Evolutionary conservation across 2,797 vertebrate genomes (phyloP), one percentile per base, ranked within the genome.

Genomic region (Emydoidea blandingii): DNA sequence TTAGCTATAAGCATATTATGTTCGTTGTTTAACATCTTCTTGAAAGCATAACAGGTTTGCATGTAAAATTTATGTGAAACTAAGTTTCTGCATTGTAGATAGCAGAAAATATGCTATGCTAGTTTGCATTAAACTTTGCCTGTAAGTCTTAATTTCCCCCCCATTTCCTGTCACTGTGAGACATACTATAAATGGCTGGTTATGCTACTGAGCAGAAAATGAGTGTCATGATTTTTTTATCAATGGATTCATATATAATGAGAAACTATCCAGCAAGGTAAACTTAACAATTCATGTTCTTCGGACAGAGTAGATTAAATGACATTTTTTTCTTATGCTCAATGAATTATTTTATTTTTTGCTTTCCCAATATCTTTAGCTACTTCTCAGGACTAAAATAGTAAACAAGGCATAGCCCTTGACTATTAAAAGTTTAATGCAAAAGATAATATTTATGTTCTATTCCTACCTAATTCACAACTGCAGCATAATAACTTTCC

Each of bases 341-440:
- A 25, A 29, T 47, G 79, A 16, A 3, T n/a, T 78, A 21, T 37
- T 21, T 21, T 21, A 44, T 82, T 80, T 31, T 41, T 86, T 76
- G 4, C 65, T 94, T 92, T 90, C 57, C 72, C 79, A 57, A 27
- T 86, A 79, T 74, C 47, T 83, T 59, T 54, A 56, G n/a, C 79
- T 85, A 57, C 87, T 79, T 82, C 62, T 74, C 15, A 76, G 56
- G 74, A 89, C 79, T 72, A 41, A 78, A 44, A 84, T 90, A 81
- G 25, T 72, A 81, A 41, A 21, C 95, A 96, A 96, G 90, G 80
- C 79, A 76, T 86, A 93, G 83, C 95, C 96, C 98, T 98, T 88
- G 97, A 96, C 96, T 87, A 96, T 97, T 98, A 97, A 98, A 98
- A 98, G 91, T 98, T 98, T 98, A 98, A 98, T 98, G 96, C 93